Base-by-base conservation (phyloP, 2,888 invertebrate species). In the Formica aserva region DNA sequence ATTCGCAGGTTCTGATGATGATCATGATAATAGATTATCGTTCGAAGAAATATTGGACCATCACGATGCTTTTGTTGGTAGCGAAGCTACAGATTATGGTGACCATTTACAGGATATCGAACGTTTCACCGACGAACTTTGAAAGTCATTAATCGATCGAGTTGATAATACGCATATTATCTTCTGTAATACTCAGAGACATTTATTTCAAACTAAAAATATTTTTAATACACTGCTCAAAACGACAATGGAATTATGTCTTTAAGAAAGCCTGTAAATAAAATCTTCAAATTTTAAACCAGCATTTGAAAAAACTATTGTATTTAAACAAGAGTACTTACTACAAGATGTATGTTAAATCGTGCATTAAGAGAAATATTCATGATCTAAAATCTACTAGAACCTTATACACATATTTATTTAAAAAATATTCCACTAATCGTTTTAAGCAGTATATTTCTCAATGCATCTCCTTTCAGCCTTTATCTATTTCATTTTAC, bases 11-110 rank as follows among this genome's bases (percentile, higher is more conserved):
- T 97, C 98, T 0, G 99, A 99, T 95, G 97, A 98, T 90, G 97
- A 99, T 95, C 97, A 97, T 92, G 98, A 99, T 94, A 97, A 97
- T 91, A 94, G 96, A 84, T 95, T 99, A 55, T 96, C 97, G 1
- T 98, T 97, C 94, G 96, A 96, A 1, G 99, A 99, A 96, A 96
- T 99, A 66, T 95, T 98, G 0, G 96, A 96, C 0, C 98, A 98
- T 93, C 97, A 98, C 94, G 97, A 98, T 88, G 96, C 97, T 75
- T 99, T 99, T 95, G 99, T 99, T 5, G 98, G 99, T 76, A 98
- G 98, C 93, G 98, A 99, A 95, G 98, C 97, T 8, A 98, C 98
- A 0, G 98, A 98, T 95, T 98, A 97, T 95, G 98, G 98, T 18
- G 97, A 97, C 93, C 98, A 98, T 94, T 95, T 98, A 84, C 96